These are phyloP conservation scores for Orthosia incerta DNA, from an alignment of 2,888 invertebrate genomes.

Conservation along the genomic window DNA sequence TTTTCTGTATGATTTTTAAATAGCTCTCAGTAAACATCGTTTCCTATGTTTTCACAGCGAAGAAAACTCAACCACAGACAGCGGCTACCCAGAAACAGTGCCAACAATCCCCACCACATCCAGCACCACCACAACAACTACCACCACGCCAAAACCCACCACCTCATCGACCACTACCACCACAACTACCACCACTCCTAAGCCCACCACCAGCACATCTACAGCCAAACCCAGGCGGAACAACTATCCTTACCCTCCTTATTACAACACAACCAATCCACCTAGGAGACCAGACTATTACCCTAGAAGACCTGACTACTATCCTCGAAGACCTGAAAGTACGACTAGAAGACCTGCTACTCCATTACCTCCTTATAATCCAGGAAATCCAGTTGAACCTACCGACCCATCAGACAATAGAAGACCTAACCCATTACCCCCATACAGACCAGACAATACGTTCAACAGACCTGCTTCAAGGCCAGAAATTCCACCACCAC, in stretches of 20 bases:
- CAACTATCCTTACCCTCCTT: constrained; percentile 58
- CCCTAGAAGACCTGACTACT: constrained; percentile 57
- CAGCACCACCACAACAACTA: constrained; percentile 49
- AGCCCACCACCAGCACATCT: constrained; percentile 56
- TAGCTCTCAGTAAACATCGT: too few species aligned
- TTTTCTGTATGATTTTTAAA: neutral
- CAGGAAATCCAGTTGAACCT: constrained; percentile 25
- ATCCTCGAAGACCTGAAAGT: constrained; percentile 53
- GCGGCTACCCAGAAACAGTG: constrained; percentile 52
- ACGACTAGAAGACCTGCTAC: constrained; percentile 59
- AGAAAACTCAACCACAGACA: constrained; percentile 70
- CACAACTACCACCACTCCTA: constrained; percentile 63
- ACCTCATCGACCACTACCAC: constrained; percentile 67
- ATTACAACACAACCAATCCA: constrained; percentile 48
- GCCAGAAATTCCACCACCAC: constrained; percentile 30
- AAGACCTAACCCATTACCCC: constrained; percentile 19
- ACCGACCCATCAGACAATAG: constrained; percentile 27
- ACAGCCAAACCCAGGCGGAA: constrained; percentile 54
- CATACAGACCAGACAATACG: constrained; percentile 52
- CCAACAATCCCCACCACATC: constrained; percentile 52
- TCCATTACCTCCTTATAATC: constrained; percentile 32
- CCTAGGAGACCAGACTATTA: constrained; percentile 53
- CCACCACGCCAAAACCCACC: constrained; percentile 58
- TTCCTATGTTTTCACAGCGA: constrained; percentile 68
- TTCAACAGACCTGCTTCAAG: constrained; percentile 31